phyloP scores from a whole-genome alignment of 2,113 vertebrate species.

The cat (Felis catus) region F.catus_Fca126_mat1.0 CM031413.1:135343501-135344000 shows the following conservation, averaged over 20 bases:
- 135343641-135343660: background rate
- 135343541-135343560: background rate
- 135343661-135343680: background rate
- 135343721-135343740: background rate
- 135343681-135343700: background rate
- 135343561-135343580: background rate
- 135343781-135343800: background rate
- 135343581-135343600: slow-evolving; percentile 39
- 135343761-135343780: background rate
- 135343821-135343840: background rate
- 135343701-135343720: background rate
- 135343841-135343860: background rate
- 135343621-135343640: background rate
- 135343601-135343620: slow-evolving; percentile 17
- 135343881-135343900: background rate
- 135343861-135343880: background rate
- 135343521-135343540: background rate
- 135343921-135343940: background rate
- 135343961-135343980: too few species aligned
- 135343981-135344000: too few species aligned
- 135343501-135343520: slow-evolving; percentile 3
- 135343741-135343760: background rate
- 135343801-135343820: slow-evolving; percentile 23
- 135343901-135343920: background rate
- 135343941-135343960: too few species aligned